Percentiles rank a stretch among this genome's conserved stretches.
Conservation (phyloP, 2,888 invertebrate species). For the Synanthedon andrenaeformis region DNA sequence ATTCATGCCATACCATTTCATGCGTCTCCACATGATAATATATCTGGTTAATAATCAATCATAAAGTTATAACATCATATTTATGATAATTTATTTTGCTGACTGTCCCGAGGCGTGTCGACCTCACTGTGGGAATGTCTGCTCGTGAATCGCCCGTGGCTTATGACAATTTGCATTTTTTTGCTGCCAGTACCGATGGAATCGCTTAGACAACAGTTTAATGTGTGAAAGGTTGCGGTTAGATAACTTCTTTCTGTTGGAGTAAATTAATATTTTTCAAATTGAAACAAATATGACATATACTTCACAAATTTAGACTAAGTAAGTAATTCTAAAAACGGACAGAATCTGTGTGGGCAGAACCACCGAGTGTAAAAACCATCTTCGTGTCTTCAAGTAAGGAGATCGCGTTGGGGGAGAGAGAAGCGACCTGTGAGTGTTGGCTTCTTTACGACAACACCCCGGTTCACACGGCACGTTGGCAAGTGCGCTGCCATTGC, state of each 20-base stretch:
- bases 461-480: no score
- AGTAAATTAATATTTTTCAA: no score
- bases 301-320: no score
- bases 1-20: neutral
- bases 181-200: conserved; percentile 48
- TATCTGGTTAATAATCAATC: neutral
- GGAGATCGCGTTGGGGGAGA: no score
- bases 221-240: neutral
- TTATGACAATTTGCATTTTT: conserved; percentile 70
- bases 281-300: no score
- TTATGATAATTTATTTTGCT: conserved; percentile 18
- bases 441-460: no score
- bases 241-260: neutral
- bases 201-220: conserved; percentile 1
- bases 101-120: conserved; percentile 40
- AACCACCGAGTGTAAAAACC: no score
- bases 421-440: no score
- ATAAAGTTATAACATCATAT: neutral
- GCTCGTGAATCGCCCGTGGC: conserved; percentile 70
- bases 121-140: conserved; percentile 66
- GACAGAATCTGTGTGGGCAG: no score
- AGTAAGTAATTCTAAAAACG: no score
- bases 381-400: no score
- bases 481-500: no score
- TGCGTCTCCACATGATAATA: neutral